A percentile compares a stretch with the other conserved stretches of the same genome.
These are phyloP conservation scores for Mechanitis messenoides DNA, from an alignment of 2,888 invertebrate genomes.

Conservation along the genomic window DNA sequence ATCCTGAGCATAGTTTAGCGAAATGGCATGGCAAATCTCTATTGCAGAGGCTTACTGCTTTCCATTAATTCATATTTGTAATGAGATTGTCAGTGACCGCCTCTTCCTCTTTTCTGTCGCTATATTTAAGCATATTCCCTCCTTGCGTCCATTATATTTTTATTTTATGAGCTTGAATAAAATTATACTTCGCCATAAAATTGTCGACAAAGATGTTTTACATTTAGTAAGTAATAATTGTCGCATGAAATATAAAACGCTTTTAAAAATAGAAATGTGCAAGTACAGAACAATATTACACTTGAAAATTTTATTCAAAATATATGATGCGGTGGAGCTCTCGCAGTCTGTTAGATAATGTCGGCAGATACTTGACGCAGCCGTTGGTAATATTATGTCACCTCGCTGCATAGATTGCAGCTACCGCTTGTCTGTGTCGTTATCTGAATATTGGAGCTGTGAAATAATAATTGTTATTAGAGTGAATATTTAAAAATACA, in stretches of 20 bases:
- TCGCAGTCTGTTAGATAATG: conserved; percentile 71
- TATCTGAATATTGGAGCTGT: neutral
- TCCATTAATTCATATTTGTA: conserved; percentile 74
- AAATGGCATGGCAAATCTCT: conserved; percentile 46
- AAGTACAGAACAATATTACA: conserved; percentile 45
- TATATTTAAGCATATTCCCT: conserved; percentile 55
- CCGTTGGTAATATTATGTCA: conserved; percentile 71
- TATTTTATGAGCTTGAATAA: conserved; percentile 37
- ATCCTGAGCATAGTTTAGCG: conserved; percentile 60
- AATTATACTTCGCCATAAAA: conserved; percentile 50
- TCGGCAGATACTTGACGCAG: conserved; percentile 63
- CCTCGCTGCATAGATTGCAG: conserved; percentile 62
- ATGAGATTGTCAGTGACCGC: conserved; percentile 71
- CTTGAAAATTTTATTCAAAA: conserved; percentile 64
- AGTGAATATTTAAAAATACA: neutral
- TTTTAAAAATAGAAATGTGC: conserved; percentile 26
- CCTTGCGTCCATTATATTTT: conserved; percentile 52
- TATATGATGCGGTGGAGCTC: conserved; percentile 61
- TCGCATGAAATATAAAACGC: neutral
- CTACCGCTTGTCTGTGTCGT: conserved; percentile 22
- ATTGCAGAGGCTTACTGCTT: conserved; percentile 64
- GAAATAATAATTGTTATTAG: neutral
- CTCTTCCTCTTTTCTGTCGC: conserved; percentile 32
- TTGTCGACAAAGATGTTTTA: conserved; percentile 31
- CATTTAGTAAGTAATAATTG: conserved; percentile 2